Conservation (phyloP, 2,113 vertebrate genomes). For the Vimba vimba region DNA sequence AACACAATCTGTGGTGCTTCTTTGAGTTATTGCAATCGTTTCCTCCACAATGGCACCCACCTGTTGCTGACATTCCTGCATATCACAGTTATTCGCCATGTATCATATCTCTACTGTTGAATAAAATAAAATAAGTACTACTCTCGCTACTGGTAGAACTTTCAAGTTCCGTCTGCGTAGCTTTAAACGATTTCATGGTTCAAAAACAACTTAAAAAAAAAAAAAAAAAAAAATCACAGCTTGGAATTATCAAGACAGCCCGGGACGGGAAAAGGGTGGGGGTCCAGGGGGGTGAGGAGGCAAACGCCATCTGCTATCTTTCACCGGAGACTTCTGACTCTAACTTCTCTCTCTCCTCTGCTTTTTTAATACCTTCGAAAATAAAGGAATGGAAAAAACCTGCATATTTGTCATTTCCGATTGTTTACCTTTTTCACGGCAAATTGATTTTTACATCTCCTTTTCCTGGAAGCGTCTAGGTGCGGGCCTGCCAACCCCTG, state of each 20-base stretch:
- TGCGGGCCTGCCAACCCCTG: conserved; percentile 73
- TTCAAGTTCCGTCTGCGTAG: neutral
- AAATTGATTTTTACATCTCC: conserved; percentile 85
- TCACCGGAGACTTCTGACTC: conserved; percentile 59
- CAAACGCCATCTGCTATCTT: conserved; percentile 60
- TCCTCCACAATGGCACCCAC: conserved; percentile 31
- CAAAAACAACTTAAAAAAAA: conserved; percentile 16
- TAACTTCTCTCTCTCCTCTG: conserved; percentile 63
- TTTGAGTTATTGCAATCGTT: conserved; percentile 1
- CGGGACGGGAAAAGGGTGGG: conserved; percentile 5
- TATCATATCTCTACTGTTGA: conserved; percentile 4
- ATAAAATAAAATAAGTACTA: conserved; percentile 4
- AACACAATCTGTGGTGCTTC: neutral
- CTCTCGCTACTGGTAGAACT: neutral
- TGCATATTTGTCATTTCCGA: conserved; percentile 82
- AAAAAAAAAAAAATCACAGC: conserved; percentile 41
- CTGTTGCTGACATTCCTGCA: conserved; percentile 9
- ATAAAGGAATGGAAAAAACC: conserved; percentile 65
- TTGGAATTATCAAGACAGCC: conserved; percentile 56
- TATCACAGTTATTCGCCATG: neutral
- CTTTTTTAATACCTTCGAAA: conserved; percentile 72
- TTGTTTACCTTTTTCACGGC: conserved; percentile 83
- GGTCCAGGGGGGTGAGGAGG: conserved; percentile 31
- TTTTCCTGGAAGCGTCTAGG: conserved; percentile 80
- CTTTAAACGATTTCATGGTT: neutral